Percentiles rank a stretch among this genome's conserved stretches.
phyloP scores from a whole-genome alignment of 2,113 vertebrate species.

The Acanthisitta chloris region DNA sequence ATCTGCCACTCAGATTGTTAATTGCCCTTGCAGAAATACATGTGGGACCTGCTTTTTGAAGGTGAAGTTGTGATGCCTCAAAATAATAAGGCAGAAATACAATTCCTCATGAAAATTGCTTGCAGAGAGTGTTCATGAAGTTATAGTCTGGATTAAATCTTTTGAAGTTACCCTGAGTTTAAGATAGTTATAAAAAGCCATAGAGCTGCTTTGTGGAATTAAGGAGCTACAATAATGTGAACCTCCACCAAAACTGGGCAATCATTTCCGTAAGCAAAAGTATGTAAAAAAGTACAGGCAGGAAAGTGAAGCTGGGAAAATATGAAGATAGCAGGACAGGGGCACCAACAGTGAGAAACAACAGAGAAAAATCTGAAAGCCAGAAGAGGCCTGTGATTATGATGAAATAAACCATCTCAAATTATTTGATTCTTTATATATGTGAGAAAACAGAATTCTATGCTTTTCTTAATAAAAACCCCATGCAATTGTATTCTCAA shows the following conservation, averaged over 20 bases:
- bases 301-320: background rate
- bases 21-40: background rate
- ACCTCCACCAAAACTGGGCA: background rate
- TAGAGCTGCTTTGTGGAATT: background rate
- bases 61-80: background rate
- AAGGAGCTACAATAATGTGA: background rate
- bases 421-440: background rate
- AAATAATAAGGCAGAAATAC: background rate
- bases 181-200: background rate
- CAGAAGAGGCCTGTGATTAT: background rate
- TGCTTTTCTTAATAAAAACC: slow-evolving; percentile 24
- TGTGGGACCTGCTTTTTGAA: background rate
- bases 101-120: background rate
- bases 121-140: background rate
- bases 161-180: background rate
- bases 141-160: background rate
- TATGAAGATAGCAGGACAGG: background rate
- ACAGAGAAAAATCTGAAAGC: background rate
- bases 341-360: background rate
- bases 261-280: background rate
- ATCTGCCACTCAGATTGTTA: background rate
- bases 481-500: background rate
- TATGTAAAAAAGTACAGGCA: background rate
- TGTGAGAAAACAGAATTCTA: background rate
- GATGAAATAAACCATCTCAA: background rate